Evolutionary conservation across 1,140 invertebrate species (phyloP).

Genomic region (Drosophila chauvacae): DNA sequence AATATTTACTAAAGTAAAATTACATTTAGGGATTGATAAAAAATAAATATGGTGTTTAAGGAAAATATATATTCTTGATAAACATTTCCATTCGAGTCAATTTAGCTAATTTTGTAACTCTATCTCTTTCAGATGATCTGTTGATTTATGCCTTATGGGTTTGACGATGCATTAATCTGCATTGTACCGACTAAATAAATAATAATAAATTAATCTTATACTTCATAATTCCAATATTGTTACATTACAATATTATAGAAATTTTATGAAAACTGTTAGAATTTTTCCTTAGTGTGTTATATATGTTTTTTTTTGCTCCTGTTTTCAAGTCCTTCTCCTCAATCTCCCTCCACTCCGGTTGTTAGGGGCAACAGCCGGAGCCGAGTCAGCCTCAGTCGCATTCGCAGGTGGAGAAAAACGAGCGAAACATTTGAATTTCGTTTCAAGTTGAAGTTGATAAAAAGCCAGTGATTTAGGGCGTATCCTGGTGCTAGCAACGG

Average conservation of each 20-base stretch:
- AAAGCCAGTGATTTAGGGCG: slow-evolving; percentile 74
- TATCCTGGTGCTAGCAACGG: slow-evolving; percentile 48
- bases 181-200: too few species aligned
- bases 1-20: background rate
- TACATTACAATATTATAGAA: too few species aligned
- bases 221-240: too few species aligned
- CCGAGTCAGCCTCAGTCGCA: slow-evolving; percentile 31
- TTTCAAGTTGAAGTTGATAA: slow-evolving; percentile 81
- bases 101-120: too few species aligned
- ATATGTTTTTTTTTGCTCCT: slow-evolving; percentile 20
- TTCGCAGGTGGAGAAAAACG: slow-evolving; percentile 42
- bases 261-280: background rate
- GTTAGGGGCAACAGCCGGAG: slow-evolving; percentile 62
- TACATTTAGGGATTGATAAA: background rate
- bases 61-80: background rate
- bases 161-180: too few species aligned
- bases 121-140: too few species aligned
- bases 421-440: slow-evolving; percentile 76
- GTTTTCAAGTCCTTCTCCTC: background rate
- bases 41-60: background rate
- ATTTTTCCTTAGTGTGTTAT: background rate
- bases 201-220: too few species aligned
- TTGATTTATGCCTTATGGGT: too few species aligned
- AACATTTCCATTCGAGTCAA: too few species aligned
- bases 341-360: slow-evolving; percentile 24